A percentile compares a stretch with the other conserved stretches of the same genome.
Evolutionary conservation across 2,888 invertebrate genomes (phyloP).

Genomic region (Azorinus chamasolen): DNA sequence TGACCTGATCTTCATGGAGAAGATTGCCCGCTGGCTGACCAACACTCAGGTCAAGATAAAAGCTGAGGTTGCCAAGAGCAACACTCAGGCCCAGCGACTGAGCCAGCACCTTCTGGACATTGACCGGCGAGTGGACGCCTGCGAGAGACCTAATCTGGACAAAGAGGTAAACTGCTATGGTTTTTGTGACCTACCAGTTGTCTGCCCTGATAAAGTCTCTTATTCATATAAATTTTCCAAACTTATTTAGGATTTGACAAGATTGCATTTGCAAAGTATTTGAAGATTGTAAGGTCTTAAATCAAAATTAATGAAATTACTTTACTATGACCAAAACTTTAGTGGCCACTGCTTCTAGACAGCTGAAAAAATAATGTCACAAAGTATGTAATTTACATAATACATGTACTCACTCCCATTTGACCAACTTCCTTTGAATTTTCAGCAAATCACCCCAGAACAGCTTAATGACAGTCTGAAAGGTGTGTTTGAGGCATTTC

Average conservation of each 20-base stretch:
- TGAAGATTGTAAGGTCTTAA: no score
- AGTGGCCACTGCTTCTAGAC: no score
- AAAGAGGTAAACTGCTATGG: conserved; percentile 85
- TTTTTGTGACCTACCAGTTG: no score
- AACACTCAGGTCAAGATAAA: conserved; percentile 86
- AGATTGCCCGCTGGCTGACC: conserved; percentile 85
- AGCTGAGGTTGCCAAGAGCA: conserved; percentile 85
- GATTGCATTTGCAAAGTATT: no score
- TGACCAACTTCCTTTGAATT: conserved; percentile 13
- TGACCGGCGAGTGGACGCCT: conserved; percentile 82
- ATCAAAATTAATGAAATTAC: no score
- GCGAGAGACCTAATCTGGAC: conserved; percentile 83
- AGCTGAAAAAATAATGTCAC: no score
- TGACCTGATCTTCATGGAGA: conserved; percentile 86
- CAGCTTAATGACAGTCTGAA: conserved; percentile 80
- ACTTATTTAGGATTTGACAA: no score
- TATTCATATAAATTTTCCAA: no score
- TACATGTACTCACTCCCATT: no score
- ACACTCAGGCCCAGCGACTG: conserved; percentile 83
- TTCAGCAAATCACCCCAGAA: conserved; percentile 80
- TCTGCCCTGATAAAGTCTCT: no score
- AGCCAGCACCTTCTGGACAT: conserved; percentile 78
- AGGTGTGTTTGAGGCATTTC: conserved; percentile 79
- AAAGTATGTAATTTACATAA: no score
- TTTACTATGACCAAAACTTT: no score